Evolutionary conservation across 2,888 invertebrate genomes (phyloP), one percentile per base, ranked within the genome.

Genomic region (Sphaerophoria taeniata): DNA sequence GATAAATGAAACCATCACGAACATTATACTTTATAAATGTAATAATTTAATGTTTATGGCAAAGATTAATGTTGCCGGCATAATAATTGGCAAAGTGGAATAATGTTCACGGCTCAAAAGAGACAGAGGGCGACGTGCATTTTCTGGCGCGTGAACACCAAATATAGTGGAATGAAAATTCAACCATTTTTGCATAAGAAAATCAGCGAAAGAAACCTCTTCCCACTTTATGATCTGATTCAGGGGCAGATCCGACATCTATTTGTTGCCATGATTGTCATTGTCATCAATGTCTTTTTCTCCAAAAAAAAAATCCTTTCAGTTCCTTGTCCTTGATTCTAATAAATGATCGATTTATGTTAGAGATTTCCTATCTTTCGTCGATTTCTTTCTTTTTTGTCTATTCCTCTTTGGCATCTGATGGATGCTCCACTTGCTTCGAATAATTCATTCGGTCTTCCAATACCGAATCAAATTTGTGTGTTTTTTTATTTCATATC

Each of bases 1-100:
- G 88, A 88, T 88, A 88, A 88, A 88, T 88, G 87, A 87, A 85
- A 88, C 87, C 87, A 88, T 88, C 87, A 88, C 85, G 85, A 87
- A 87, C 88, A 88, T 87, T 87, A 88, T 87, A 87, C 87, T 88
- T 88, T 88, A 87, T 87, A 87, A 87, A 88, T 88, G 85, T 87
- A 87, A 88, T 88, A 88, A 88, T 88, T 87, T 88, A 88, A 88
- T 88, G 87, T 87, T 87, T 88, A 88, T 88, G 88, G 88, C 88
- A 88, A 87, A 88, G 88, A 88, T 88, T 88, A 88, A 88, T 88
- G 88, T 83, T 87, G 77, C 80, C 76, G 39, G 73, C 67, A 75
- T 63, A 87, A 87, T 87, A 87, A 87, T 87, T 87, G 87, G 87
- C 87, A 83, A 83, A 87, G 84, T 84, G 84, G 80, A 84, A 84